Evolutionary conservation across 1,140 invertebrate genomes (phyloP).

Genomic region (Andricus grossulariae): DNA sequence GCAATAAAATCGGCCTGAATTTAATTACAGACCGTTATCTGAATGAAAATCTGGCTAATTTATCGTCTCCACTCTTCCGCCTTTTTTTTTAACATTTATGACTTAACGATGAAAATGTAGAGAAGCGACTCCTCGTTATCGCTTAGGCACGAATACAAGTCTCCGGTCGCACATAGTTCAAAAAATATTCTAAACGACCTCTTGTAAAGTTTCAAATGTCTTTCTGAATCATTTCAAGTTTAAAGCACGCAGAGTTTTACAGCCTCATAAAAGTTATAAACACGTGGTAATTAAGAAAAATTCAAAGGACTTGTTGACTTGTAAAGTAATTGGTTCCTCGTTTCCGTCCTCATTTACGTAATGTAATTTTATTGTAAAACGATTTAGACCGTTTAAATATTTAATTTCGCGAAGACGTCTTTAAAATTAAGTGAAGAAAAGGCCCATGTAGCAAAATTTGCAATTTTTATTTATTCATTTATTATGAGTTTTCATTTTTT

Average conservation of each 20-base stretch:
- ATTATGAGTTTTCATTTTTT: too few species aligned
- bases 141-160: conserved; percentile 22
- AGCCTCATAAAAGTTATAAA: conserved; percentile 25
- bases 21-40: conserved; percentile 70
- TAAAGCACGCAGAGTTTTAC: not conserved
- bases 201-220: conserved; percentile 23
- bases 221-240: not conserved
- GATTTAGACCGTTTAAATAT: not conserved
- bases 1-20: conserved; percentile 72
- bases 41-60: conserved; percentile 65
- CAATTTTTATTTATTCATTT: too few species aligned
- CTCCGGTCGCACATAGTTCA: conserved; percentile 6
- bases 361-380: conserved; percentile 22
- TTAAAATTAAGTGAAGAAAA: too few species aligned
- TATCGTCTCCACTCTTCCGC: conserved; percentile 56
- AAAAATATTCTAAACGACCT: conserved; percentile 1
- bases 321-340: conserved; percentile 23
- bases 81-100: conserved; percentile 35
- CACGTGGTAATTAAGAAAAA: conserved; percentile 23
- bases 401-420: not conserved
- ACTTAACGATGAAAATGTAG: conserved; percentile 19
- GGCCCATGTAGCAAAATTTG: too few species aligned
- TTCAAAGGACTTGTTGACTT: conserved; percentile 12
- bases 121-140: conserved; percentile 37
- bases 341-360: conserved; percentile 21